Percentiles rank a stretch among this genome's conserved stretches.
phyloP scores from a whole-genome alignment of 2,888 invertebrate species.

The Galerucella nymphaeae region DNA sequence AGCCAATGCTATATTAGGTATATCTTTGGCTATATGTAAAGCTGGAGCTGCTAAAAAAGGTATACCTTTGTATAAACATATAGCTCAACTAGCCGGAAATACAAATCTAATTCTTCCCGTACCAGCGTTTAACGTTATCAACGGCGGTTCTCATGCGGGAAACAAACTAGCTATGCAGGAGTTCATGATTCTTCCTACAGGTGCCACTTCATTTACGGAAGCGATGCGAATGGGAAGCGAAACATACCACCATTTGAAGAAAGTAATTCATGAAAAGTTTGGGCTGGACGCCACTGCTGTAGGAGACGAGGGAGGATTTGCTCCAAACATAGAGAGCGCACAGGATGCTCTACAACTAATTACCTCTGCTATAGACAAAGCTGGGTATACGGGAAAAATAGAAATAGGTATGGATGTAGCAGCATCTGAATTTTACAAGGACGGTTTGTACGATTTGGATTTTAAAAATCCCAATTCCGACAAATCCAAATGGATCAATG shows the following conservation, averaged over 20 bases:
- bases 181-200: slow-evolving; percentile 69
- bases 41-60: slow-evolving; percentile 97
- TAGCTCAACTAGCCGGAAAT: slow-evolving; percentile 96
- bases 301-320: slow-evolving; percentile 99
- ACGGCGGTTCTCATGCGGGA: slow-evolving; percentile 98
- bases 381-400: slow-evolving; percentile 96
- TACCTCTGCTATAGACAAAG: slow-evolving; percentile 89
- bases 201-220: slow-evolving; percentile 91
- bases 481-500: slow-evolving; percentile 81
- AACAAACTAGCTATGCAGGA: slow-evolving; percentile 92
- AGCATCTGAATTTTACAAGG: slow-evolving; percentile 96
- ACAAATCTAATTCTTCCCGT: slow-evolving; percentile 91
- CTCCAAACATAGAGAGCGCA: slow-evolving; percentile 97
- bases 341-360: slow-evolving; percentile 92
- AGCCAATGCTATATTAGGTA: slow-evolving; percentile 97
- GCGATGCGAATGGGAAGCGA: slow-evolving; percentile 99
- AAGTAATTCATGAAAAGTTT: slow-evolving; percentile 95
- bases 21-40: slow-evolving; percentile 96
- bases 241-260: slow-evolving; percentile 95
- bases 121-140: slow-evolving; percentile 99
- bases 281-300: slow-evolving; percentile 98
- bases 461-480: slow-evolving; percentile 97
- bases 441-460: slow-evolving; percentile 89
- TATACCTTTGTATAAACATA: slow-evolving; percentile 87
- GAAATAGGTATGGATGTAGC: slow-evolving; percentile 99